A percentile compares a stretch with the other conserved stretches of the same genome.
phyloP scores from a whole-genome alignment of 2,888 invertebrate species.

The Ichneumoninae sp. region DNA sequence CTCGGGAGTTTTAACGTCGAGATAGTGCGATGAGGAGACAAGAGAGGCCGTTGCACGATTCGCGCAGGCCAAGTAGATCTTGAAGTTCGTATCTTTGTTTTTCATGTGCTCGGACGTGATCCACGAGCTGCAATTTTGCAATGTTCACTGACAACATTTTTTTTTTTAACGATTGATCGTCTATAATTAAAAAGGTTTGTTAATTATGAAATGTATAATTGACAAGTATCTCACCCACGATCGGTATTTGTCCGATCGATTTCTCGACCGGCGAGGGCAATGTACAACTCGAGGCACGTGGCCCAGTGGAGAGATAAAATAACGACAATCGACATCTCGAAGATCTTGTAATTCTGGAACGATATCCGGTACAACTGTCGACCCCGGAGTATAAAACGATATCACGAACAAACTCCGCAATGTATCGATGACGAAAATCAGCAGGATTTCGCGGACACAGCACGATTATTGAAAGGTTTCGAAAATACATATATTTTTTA shows the following conservation, averaged over 20 bases:
- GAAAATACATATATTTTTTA: too few species aligned
- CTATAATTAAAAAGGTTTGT: constrained; percentile 31
- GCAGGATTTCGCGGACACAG: neutral
- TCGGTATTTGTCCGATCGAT: constrained; percentile 63
- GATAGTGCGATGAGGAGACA: constrained; percentile 75
- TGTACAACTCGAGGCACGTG: constrained; percentile 79
- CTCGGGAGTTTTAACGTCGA: constrained; percentile 75
- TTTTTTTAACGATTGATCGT: neutral
- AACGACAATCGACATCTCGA: constrained; percentile 73
- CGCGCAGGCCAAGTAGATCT: constrained; percentile 75
- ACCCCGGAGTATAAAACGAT: neutral
- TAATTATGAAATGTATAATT: constrained; percentile 6
- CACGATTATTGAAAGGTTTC: too few species aligned
- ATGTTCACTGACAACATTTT: neutral
- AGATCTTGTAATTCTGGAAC: constrained; percentile 74
- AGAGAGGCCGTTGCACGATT: constrained; percentile 78
- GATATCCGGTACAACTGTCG: constrained; percentile 75
- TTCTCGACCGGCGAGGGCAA: constrained; percentile 72
- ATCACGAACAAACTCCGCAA: constrained; percentile 17
- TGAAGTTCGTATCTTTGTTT: constrained; percentile 66
- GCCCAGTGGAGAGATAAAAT: constrained; percentile 78
- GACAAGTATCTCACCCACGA: constrained; percentile 66
- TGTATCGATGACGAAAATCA: neutral
- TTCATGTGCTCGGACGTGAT: constrained; percentile 73
- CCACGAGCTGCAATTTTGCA: constrained; percentile 75